phyloP scores from a whole-genome alignment of 2,888 invertebrate genomes.

The Nomada ruficornis region DNA sequence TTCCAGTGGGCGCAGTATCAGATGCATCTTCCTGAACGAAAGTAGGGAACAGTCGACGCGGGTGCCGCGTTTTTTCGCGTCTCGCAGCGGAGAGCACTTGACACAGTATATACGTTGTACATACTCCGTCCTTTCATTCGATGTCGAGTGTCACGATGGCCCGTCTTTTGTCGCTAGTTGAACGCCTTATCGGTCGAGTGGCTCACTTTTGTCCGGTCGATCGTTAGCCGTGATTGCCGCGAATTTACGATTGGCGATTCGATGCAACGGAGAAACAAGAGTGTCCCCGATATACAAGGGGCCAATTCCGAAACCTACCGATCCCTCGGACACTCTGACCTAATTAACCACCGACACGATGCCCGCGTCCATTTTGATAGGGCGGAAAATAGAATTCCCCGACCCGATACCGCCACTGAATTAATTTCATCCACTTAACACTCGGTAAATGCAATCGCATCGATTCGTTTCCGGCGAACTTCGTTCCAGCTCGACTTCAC shows the following conservation, averaged over 20 bases:
- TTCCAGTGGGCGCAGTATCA: too few species aligned
- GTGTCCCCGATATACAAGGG: background rate
- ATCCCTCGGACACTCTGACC: conserved; percentile 2
- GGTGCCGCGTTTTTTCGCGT: conserved; percentile 4
- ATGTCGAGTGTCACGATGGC: conserved; percentile 17
- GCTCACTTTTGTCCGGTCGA: background rate
- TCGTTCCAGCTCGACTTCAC: background rate
- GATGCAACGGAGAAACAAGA: background rate
- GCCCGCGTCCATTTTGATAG: too few species aligned
- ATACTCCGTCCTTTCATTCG: conserved; percentile 41
- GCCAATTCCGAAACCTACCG: background rate
- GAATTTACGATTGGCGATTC: background rate
- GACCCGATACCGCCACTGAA: background rate
- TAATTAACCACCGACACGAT: conserved; percentile 1
- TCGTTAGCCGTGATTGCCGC: background rate
- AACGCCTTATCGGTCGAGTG: conserved; percentile 33
- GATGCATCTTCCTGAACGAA: background rate
- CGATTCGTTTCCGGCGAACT: too few species aligned
- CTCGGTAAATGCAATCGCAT: background rate
- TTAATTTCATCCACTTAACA: background rate
- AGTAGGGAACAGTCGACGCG: conserved; percentile 13
- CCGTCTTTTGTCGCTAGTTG: conserved; percentile 28
- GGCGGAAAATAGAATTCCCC: too few species aligned
- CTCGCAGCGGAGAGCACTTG: conserved; percentile 28
- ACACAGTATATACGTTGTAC: conserved; percentile 17